Percentiles rank a stretch among this genome's conserved stretches.
Evolutionary conservation across 2,797 vertebrate species (phyloP).

Genomic region (Chaetodon trifasciatus): DNA sequence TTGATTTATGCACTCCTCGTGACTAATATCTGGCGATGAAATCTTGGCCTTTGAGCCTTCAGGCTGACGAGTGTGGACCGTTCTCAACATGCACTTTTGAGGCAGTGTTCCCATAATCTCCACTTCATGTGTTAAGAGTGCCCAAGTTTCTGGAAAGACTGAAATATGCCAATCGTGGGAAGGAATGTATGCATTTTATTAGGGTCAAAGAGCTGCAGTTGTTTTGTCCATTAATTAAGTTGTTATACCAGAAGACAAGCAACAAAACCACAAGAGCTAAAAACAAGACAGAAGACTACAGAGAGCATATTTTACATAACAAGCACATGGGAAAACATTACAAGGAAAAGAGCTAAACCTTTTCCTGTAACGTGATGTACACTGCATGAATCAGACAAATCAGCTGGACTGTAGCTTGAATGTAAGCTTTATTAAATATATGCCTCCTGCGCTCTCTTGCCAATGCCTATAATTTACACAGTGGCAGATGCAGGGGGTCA

Average conservation of each 20-base stretch:
- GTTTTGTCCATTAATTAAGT: constrained; percentile 57
- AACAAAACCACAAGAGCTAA: constrained; percentile 62
- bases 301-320: constrained; percentile 28
- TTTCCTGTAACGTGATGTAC: constrained; percentile 7
- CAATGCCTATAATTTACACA: not conserved
- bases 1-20: constrained; percentile 22
- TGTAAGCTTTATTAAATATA: not conserved
- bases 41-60: constrained; percentile 27
- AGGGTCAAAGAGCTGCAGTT: constrained; percentile 61
- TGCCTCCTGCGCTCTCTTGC: not conserved
- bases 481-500: not conserved
- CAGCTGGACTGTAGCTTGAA: constrained; percentile 9
- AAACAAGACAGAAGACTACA: constrained; percentile 45
- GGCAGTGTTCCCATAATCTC: constrained; percentile 55
- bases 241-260: constrained; percentile 27
- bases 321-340: constrained; percentile 51
- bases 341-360: not conserved
- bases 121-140: constrained; percentile 18
- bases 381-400: constrained; percentile 12
- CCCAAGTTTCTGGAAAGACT: constrained; percentile 37
- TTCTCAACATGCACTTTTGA: constrained; percentile 42
- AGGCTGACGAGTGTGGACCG: constrained; percentile 15
- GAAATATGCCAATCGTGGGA: constrained; percentile 68
- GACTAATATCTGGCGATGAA: constrained; percentile 28
- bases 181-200: constrained; percentile 66